These are phyloP conservation scores for Oryzias dopingdopingensis DNA, from an alignment of 2,797 vertebrate species.

Conservation along the genomic window DNA sequence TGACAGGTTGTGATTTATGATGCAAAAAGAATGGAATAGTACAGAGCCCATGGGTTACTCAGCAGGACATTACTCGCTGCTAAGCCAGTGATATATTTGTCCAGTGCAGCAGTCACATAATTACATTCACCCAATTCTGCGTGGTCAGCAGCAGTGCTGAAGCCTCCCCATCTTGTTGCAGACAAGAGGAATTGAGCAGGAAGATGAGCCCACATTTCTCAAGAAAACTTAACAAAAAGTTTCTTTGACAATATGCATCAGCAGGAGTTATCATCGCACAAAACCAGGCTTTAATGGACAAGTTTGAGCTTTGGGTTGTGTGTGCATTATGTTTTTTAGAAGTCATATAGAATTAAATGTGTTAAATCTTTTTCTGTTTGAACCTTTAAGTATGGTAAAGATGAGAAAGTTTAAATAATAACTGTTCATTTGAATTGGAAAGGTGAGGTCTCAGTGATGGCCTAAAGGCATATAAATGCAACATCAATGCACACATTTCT, in stretches of 20 bases:
- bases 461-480: too few species aligned
- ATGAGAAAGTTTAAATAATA: too few species aligned
- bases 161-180: slow-evolving; percentile 45
- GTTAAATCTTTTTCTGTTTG: not conserved
- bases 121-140: slow-evolving; percentile 77
- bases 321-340: too few species aligned
- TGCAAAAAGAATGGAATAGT: slow-evolving; percentile 39
- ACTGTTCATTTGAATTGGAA: too few species aligned
- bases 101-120: slow-evolving; percentile 69
- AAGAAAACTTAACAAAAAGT: slow-evolving; percentile 37
- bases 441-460: too few species aligned
- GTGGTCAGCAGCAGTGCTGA: slow-evolving; percentile 73
- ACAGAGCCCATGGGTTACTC: slow-evolving; percentile 62
- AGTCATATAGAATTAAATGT: not conserved
- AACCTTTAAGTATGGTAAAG: not conserved
- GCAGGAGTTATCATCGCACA: not conserved
- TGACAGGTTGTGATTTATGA: slow-evolving; percentile 60
- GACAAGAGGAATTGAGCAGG: slow-evolving; percentile 61
- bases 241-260: slow-evolving; percentile 38
- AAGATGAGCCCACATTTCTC: slow-evolving; percentile 33
- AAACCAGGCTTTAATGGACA: too few species aligned
- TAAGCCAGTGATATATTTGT: slow-evolving; percentile 74
- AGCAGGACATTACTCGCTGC: slow-evolving; percentile 66
- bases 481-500: too few species aligned
- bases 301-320: too few species aligned